Evolutionary conservation across 64 coral and sea anemone genomes (phyloP).

Genomic region (Exaiptasia diaphana): DNA sequence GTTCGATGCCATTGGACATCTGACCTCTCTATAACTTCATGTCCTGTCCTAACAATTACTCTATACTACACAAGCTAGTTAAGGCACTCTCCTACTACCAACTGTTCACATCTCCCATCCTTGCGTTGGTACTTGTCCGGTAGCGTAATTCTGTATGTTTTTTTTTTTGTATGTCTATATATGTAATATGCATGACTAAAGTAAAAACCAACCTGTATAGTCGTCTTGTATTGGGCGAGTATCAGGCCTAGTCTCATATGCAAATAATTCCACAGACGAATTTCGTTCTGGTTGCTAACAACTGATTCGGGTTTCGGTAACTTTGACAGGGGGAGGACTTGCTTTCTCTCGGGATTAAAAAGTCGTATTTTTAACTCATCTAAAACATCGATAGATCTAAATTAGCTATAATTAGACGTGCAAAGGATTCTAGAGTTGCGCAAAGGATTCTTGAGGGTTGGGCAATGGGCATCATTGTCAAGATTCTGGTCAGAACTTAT

Average conservation of each 20-base stretch:
- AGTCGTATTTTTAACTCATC: constrained; percentile 45
- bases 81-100: not conserved
- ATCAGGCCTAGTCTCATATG: constrained; percentile 72
- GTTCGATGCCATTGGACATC: too few relatives aligned
- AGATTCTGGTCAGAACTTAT: too few relatives aligned
- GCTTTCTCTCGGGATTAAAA: constrained; percentile 16
- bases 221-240: constrained; percentile 61
- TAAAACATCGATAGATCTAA: too few relatives aligned
- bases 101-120: not conserved
- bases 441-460: too few relatives aligned
- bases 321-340: not conserved
- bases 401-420: too few relatives aligned
- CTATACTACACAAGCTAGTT: not conserved
- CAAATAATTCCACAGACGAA: constrained; percentile 63
- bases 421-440: too few relatives aligned
- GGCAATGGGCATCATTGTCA: too few relatives aligned
- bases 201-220: constrained; percentile 30
- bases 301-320: not conserved
- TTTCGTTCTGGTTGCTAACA: constrained; percentile 52
- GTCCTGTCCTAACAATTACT: not conserved
- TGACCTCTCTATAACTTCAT: too few relatives aligned
- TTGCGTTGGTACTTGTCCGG: not conserved
- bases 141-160: too few relatives aligned
- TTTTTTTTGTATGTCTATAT: too few relatives aligned
- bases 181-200: too few relatives aligned